Base-by-base conservation (phyloP, 2,797 vertebrate species). In the Artibeus lituratus region DNA sequence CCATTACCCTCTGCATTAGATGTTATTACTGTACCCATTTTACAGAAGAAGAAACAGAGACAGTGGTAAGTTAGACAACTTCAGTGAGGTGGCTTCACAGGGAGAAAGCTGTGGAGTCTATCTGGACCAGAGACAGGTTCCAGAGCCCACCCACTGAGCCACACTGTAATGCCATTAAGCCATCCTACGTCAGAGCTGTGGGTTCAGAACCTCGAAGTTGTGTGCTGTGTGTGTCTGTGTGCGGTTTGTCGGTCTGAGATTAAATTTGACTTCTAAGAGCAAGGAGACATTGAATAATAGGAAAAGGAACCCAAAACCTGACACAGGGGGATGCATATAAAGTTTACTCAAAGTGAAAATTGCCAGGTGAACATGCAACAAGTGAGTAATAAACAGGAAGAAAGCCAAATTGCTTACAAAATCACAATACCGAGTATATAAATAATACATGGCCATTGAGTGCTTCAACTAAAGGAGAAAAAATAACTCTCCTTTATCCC, bases 401-500 rank as follows among this genome's bases (percentile, higher is more conserved):
- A 76, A 9, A 67, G 49, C 10, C n/a, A 62, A 53, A 26, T 35
- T 92, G 9, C 22, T 29, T 55, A 19, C 14, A 70, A 90, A 84
- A 84, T 8, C 57, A 29, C 19, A 90, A 59, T 59, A 47, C 29
- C 37, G 35, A 72, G 2, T 29, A 47, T 42, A 53, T 53, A 78
- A 86, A 51, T 77, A 70, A 86, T 80, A 47, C 92, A 77, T 1
- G 49, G 15, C 26, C 26, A 69, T 35, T 92, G 35, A 18, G 76
- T 88, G 26, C 21, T 87, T 93, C 67, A 93, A 76, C 21, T 37
- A 77, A 91, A 92, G 29, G 90, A 87, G 29, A 26, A 26, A 91
- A 91, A 87, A 72, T 32, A 69, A 70, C 22, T 44, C 24, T 35
- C 7, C 35, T 89, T 91, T 76, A 35, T 5, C 18, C 3, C 35